A percentile compares a stretch with the other conserved stretches of the same genome.
These are phyloP conservation scores for Callospermophilus lateralis DNA, from an alignment of 2,113 vertebrate species.

Conservation along the genomic window DNA sequence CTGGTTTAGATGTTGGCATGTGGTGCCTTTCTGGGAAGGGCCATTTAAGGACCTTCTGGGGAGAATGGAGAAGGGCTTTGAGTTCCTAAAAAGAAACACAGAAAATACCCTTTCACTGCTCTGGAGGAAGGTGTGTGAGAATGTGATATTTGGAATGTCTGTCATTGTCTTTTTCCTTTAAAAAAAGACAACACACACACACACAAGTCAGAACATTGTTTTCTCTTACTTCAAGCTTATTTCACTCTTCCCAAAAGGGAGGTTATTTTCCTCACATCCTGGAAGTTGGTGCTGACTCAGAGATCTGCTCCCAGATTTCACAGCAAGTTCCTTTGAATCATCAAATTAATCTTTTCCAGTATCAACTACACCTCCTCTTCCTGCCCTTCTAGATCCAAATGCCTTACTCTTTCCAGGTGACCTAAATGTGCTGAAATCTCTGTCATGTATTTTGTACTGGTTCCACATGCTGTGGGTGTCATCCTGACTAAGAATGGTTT, in stretches of 20 bases:
- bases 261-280: background rate
- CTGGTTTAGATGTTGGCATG: background rate
- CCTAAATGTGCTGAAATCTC: background rate
- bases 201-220: conserved; percentile 13
- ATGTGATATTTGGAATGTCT: background rate
- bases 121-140: background rate
- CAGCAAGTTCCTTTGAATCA: conserved; percentile 33
- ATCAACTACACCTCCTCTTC: background rate
- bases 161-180: background rate
- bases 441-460: background rate
- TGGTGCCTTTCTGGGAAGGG: background rate
- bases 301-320: background rate
- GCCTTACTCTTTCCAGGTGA: background rate
- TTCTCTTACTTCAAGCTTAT: conserved; percentile 9
- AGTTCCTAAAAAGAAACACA: conserved; percentile 21
- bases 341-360: background rate
- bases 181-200: too few relatives aligned
- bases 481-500: background rate
- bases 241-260: background rate
- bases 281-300: background rate
- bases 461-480: background rate
- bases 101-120: background rate
- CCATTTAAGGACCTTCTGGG: background rate
- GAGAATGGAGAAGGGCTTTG: background rate
- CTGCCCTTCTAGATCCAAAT: conserved; percentile 1